A percentile compares a stretch with the other conserved stretches of the same genome.
Conservation (phyloP, 37 sponge, comb jelly and placozoan species). For the Cladorhizidae sp. region DNA sequence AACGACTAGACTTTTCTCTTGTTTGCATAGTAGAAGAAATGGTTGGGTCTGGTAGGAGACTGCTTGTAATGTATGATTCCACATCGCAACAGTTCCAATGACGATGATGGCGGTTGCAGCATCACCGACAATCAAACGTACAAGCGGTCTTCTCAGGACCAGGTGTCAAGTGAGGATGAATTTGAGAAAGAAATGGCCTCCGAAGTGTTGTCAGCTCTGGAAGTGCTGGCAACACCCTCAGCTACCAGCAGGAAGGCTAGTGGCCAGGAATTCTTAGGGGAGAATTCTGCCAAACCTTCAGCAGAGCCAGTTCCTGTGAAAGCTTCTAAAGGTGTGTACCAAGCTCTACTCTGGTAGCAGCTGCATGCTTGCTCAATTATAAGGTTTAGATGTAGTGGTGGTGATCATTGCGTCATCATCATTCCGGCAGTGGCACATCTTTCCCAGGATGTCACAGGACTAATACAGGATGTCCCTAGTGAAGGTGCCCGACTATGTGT, state of each 20-base stretch:
- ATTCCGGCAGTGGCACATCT: too few species aligned
- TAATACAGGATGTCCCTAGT: too few species aligned
- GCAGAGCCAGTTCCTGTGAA: not conserved
- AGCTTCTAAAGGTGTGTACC: not conserved
- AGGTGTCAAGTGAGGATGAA: conserved; percentile 64
- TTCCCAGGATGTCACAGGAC: too few species aligned
- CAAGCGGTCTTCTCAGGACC: not conserved
- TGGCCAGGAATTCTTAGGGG: not conserved
- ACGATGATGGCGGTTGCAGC: not conserved
- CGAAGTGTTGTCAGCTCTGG: conserved; percentile 13
- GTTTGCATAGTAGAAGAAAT: too few species aligned
- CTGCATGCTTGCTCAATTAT: too few species aligned
- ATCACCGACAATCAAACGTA: not conserved
- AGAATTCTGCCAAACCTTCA: not conserved
- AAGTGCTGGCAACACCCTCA: not conserved
- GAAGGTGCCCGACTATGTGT: too few species aligned
- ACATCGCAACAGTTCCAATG: conserved; percentile 19
- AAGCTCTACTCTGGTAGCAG: too few species aligned
- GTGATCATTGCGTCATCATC: too few species aligned
- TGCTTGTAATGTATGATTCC: not conserved
- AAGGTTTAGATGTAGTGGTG: too few species aligned
- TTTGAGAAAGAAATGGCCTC: conserved; percentile 81
- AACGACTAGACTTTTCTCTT: too few species aligned
- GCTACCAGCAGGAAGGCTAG: not conserved
- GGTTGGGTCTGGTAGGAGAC: too few species aligned